A percentile compares a stretch with the other conserved stretches of the same genome.
phyloP scores from a whole-genome alignment of 2,113 vertebrate genomes.

The Pandion haliaetus region DNA sequence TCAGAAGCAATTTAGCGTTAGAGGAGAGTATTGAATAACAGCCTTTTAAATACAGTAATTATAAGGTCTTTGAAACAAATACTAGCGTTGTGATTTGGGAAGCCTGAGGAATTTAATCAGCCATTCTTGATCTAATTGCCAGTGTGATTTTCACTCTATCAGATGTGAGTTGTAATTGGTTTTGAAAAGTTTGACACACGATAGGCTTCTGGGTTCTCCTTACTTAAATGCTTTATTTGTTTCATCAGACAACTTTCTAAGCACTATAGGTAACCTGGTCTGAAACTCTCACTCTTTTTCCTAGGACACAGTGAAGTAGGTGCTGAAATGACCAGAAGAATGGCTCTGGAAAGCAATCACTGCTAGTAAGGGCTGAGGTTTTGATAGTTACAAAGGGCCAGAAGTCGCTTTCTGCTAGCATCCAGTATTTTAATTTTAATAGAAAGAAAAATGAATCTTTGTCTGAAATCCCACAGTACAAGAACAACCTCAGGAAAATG shows the following conservation, averaged over 20 bases:
- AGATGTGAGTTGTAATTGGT: constrained; percentile 15
- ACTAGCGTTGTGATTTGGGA: constrained; percentile 7
- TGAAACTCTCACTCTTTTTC: background rate
- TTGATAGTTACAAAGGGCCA: background rate
- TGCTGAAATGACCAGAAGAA: background rate
- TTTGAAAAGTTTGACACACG: constrained; percentile 24
- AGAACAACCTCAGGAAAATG: constrained; percentile 19
- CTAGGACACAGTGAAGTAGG: background rate
- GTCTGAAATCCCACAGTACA: background rate
- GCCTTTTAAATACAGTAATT: constrained; percentile 32
- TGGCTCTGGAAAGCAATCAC: background rate
- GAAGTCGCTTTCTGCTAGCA: background rate
- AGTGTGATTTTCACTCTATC: constrained; percentile 51
- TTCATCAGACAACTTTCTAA: constrained; percentile 19
- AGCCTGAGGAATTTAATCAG: constrained; percentile 60
- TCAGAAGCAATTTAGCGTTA: constrained; percentile 9
- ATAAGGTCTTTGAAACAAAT: constrained; percentile 55
- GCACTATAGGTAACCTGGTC: background rate
- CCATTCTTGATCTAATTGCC: constrained; percentile 51
- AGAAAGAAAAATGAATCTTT: background rate
- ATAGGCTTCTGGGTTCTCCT: constrained; percentile 28
- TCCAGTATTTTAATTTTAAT: background rate
- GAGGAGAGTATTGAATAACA: constrained; percentile 39
- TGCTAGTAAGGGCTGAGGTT: background rate
- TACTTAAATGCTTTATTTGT: constrained; percentile 2